Evolutionary conservation across 2,113 vertebrate species (phyloP).

Genomic region (Pristiophorus japonicus): DNA sequence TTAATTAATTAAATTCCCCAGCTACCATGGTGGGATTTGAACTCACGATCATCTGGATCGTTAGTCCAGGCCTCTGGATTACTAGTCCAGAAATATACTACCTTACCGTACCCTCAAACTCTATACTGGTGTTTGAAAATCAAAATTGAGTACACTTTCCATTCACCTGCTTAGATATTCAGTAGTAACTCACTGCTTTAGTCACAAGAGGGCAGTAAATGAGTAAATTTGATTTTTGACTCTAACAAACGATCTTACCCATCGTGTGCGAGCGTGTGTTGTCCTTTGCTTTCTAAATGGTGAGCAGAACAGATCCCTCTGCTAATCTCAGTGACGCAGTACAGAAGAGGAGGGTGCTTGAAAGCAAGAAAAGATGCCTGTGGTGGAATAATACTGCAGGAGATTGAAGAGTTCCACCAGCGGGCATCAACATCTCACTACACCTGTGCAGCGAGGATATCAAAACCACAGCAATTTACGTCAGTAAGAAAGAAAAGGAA

Average conservation of each 20-base stretch:
- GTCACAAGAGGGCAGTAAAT: constrained; percentile 8
- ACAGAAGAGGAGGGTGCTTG: neutral
- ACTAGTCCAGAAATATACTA: too few relatives aligned
- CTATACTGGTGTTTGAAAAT: too few relatives aligned
- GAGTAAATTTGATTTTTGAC: neutral
- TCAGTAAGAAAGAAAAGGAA: neutral
- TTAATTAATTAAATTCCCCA: too few relatives aligned
- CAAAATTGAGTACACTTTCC: neutral
- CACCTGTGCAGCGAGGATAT: neutral
- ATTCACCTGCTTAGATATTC: neutral
- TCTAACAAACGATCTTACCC: too few relatives aligned
- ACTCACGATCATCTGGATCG: too few relatives aligned
- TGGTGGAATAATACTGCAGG: neutral
- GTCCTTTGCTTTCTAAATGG: neutral
- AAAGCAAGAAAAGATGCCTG: neutral
- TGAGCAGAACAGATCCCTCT: neutral
- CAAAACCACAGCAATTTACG: neutral
- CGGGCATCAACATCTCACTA: neutral
- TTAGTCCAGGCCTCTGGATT: too few relatives aligned
- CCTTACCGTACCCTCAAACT: too few relatives aligned
- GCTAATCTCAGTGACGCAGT: neutral
- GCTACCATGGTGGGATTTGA: too few relatives aligned
- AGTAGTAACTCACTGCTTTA: neutral
- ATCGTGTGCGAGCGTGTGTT: too few relatives aligned
- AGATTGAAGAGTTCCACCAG: neutral